These are phyloP conservation scores for Tinea pellionella DNA, from an alignment of 2,888 invertebrate species.

Conservation along the genomic window DNA sequence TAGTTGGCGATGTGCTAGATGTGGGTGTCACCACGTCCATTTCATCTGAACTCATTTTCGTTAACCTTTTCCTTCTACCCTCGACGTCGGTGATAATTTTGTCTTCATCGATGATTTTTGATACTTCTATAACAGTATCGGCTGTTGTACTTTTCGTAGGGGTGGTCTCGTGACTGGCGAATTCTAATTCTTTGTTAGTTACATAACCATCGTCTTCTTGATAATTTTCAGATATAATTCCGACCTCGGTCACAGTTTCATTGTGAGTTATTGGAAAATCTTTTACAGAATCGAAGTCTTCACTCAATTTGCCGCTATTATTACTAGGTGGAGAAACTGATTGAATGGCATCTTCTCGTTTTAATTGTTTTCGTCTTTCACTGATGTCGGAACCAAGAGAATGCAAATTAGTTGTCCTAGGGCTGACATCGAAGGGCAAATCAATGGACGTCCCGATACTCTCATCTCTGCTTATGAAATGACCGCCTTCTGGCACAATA, in stretches of 20 bases:
- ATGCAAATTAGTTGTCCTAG: slow-evolving; percentile 53
- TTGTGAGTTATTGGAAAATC: slow-evolving; percentile 20
- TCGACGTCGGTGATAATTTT: slow-evolving; percentile 4
- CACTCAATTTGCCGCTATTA: slow-evolving; percentile 57
- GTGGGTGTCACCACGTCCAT: slow-evolving; percentile 50
- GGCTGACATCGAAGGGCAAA: slow-evolving; percentile 51
- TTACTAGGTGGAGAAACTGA: slow-evolving; percentile 59
- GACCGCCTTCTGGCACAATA: slow-evolving; percentile 50
- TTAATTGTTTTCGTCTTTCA: slow-evolving; percentile 55
- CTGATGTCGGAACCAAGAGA: slow-evolving; percentile 51
- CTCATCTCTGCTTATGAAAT: slow-evolving; percentile 53
- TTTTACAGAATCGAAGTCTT: slow-evolving; percentile 50
- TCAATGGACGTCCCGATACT: slow-evolving; percentile 54
- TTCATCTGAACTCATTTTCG: slow-evolving; percentile 41
- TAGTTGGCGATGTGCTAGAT: slow-evolving; percentile 22
- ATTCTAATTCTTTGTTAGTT: slow-evolving; percentile 18
- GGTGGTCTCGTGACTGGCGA: slow-evolving; percentile 24
- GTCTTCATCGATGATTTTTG: slow-evolving; percentile 15
- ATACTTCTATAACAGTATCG: slow-evolving; percentile 25
- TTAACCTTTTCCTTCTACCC: slow-evolving; percentile 21
- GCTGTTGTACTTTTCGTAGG: slow-evolving; percentile 27
- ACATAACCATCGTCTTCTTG: background rate
- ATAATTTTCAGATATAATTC: background rate
- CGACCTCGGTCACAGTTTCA: background rate
- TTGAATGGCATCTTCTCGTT: slow-evolving; percentile 63